phyloP scores from a whole-genome alignment of 2,888 invertebrate genomes.

The Hofmannophila pseudospretella region DNA sequence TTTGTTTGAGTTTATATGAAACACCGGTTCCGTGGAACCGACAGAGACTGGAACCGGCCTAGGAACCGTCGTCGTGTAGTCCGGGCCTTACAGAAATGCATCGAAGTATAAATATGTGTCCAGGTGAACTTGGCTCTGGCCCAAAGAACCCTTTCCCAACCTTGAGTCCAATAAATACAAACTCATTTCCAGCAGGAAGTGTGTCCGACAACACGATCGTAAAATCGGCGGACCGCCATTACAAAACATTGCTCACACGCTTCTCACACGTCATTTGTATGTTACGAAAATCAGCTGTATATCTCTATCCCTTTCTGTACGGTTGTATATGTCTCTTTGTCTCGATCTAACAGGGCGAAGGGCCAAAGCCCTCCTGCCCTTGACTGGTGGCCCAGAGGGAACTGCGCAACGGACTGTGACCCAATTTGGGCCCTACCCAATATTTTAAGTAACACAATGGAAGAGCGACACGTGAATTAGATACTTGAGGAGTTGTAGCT shows the following conservation, averaged over 20 bases:
- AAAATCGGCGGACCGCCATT: neutral
- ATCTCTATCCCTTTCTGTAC: slow-evolving; percentile 2
- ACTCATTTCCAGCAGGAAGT: neutral
- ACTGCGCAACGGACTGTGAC: slow-evolving; percentile 44
- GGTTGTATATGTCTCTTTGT: slow-evolving; percentile 12
- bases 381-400: slow-evolving; percentile 33
- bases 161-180: too few relatives aligned
- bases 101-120: too few relatives aligned
- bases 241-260: neutral
- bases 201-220: neutral
- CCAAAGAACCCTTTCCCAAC: too few relatives aligned
- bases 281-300: slow-evolving; percentile 13
- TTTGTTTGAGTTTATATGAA: too few relatives aligned
- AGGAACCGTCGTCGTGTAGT: too few relatives aligned
- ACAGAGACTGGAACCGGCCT: too few relatives aligned
- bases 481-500: too few relatives aligned
- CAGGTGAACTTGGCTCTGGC: neutral
- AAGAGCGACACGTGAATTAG: neutral
- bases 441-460: slow-evolving; percentile 4
- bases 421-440: slow-evolving; percentile 30
- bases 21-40: too few relatives aligned
- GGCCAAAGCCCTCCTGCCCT: slow-evolving; percentile 48
- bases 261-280: slow-evolving; percentile 1
- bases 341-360: slow-evolving; percentile 23
- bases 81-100: too few relatives aligned